Evolutionary conservation across 2,888 invertebrate genomes (phyloP), one percentile per base, ranked within the genome.

Genomic region (Helleia helle): DNA sequence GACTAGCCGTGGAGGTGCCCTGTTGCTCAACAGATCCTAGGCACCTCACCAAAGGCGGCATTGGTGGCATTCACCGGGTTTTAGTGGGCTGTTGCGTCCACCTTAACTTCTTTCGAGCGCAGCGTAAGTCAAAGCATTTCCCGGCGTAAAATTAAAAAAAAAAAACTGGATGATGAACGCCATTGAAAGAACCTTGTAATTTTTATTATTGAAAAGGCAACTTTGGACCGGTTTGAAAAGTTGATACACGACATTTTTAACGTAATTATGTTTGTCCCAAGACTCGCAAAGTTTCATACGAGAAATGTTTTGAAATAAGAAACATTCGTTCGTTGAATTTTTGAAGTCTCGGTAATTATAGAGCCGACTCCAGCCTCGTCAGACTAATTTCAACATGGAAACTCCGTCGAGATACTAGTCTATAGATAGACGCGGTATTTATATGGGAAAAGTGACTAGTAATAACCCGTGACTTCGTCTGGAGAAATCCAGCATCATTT

Each of bases 341-440:
- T 14, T 40, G 60, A 59, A 65, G 43, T 36, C 42, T 22, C 22
- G 13, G 43, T 51, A 51, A 52, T 55, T 48, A 50, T 37, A 25
- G 40, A 50, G 46, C 41, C 45, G 52, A 46, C 57, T 49, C 51
- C 46, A 47, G 51, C 48, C 53, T 45, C 43, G 47, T 43, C 41
- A 52, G 55, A 65, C 60, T 65, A 65, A 67, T 65, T 65, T 61
- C 47, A 49, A 44, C 51, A 44, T 46, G 37, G 51, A 46, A 64
- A 56, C 58, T 53, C 52, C 55, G 55, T 50, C 52, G 54, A 59
- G 54, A 60, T 63, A 54, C 56, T 56, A 49, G 50, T 39, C 38
- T 42, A 48, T 45, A 48, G 47, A 48, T 25, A 37, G 11, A 8
- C 22, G 14, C 36, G 6, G 22, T 22, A 22, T 22, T 22, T 22